A percentile compares a stretch with the other conserved stretches of the same genome.
Evolutionary conservation across 1,140 invertebrate genomes (phyloP).

Genomic region (Drosophila carrolli): DNA sequence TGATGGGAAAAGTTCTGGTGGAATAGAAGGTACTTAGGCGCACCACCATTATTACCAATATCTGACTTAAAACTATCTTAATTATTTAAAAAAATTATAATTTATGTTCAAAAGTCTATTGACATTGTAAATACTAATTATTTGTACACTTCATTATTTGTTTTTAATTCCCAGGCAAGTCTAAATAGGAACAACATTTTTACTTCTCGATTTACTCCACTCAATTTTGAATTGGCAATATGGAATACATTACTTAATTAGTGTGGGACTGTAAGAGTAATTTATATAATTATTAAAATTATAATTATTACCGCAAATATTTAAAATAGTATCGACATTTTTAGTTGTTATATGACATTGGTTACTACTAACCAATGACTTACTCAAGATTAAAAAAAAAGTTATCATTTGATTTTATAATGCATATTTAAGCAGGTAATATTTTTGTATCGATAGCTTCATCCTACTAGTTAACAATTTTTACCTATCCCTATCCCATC

Average conservation of each 20-base stretch:
- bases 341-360: too few relatives aligned
- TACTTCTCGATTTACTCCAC: neutral
- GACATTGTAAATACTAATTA: neutral
- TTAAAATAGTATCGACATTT: slow-evolving; percentile 1
- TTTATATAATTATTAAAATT: too few relatives aligned
- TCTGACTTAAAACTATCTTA: neutral
- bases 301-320: neutral
- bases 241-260: neutral
- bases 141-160: neutral
- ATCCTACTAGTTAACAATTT: neutral
- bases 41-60: neutral
- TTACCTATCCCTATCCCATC: neutral
- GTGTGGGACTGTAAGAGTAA: too few relatives aligned
- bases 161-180: neutral
- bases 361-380: too few relatives aligned
- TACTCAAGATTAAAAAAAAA: too few relatives aligned
- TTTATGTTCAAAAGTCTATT: neutral
- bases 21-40: neutral
- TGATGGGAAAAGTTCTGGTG: neutral
- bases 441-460: neutral
- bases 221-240: neutral
- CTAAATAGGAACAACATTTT: neutral
- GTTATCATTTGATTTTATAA: too few relatives aligned
- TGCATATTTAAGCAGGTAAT: too few relatives aligned
- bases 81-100: neutral